These are phyloP conservation scores for Dasysyrphus albostriatus DNA, from an alignment of 2,888 invertebrate genomes.

Conservation along the genomic window DNA sequence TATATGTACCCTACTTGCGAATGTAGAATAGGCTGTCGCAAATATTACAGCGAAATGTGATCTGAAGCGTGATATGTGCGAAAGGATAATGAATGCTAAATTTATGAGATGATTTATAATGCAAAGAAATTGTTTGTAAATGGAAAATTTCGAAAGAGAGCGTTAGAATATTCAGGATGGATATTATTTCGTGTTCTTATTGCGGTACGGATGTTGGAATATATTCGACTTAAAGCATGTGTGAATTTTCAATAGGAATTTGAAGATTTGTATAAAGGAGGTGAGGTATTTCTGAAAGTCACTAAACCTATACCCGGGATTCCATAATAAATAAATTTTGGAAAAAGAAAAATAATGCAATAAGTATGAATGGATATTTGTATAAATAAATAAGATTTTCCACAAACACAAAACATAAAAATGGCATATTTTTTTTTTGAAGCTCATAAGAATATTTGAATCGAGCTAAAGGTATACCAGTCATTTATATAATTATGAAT, in stretches of 20 bases:
- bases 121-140: constrained; percentile 44
- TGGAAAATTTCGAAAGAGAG: neutral
- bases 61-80: constrained; percentile 13
- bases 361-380: too few species aligned
- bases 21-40: constrained; percentile 25
- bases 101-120: constrained; percentile 70
- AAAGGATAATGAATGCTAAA: constrained; percentile 65
- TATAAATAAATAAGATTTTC: too few species aligned
- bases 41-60: constrained; percentile 49
- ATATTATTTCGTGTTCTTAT: neutral
- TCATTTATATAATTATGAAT: too few species aligned
- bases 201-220: neutral
- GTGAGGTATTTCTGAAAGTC: neutral
- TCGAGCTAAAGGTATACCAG: too few species aligned
- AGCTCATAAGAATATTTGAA: too few species aligned
- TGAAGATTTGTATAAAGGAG: neutral
- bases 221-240: constrained; percentile 14
- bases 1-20: neutral
- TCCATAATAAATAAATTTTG: too few species aligned
- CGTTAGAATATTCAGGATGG: constrained; percentile 10
- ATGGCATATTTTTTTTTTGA: too few species aligned
- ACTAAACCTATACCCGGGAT: neutral
- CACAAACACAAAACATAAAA: too few species aligned
- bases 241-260: constrained; percentile 28
- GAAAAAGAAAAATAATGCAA: too few species aligned